Base-by-base conservation (phyloP, 2,888 invertebrate genomes). In the Dendrolimus pini region DNA sequence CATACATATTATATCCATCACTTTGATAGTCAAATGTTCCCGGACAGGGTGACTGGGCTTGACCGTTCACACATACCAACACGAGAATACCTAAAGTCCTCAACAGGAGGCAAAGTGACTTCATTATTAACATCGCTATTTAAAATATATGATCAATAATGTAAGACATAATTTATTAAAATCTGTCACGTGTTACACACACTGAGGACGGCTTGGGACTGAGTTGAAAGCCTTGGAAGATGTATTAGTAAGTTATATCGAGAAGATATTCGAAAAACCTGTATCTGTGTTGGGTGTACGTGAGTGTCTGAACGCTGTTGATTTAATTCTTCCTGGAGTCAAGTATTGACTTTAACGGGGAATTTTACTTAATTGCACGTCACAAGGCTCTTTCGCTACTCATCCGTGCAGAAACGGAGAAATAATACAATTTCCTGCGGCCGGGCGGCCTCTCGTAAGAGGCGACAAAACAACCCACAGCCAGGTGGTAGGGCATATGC, bases 11-110 rank as follows among this genome's bases (percentile, higher is more conserved):
- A 8, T 59, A 65, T 1, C 75, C 75, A 61, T 86, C 80, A 65
- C 62, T 69, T 58, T 69, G 73, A 60, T 82, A 87, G 12, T 78
- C 73, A 73, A 87, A 88, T 55, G 77, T 62, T 41, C 73, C 68
- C 7, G 86, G 85, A 55, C 88, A 88, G 0, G 86, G 86, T 1
- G 85, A 82, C 41, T 70, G 71, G 3, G 68, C 62, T 59, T 82
- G 80, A 52, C 76, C 69, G 58, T 63, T 59, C 52, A 74, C 72
- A 61, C 67, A 71, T 30, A 30, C 30, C 60, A 74, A 70, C 64
- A 67, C 62, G 58, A 71, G 66, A 59, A 74, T 63, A 63, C 68
- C 67, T 61, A 79, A 58, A 60, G 73, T 57, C 61, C 73, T 41
- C 30, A 30, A 30, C 30, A 30, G 30, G 60, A 77, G 63, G 66